Evolutionary conservation across 2,113 vertebrate species (phyloP).

Genomic region (Potamarius usumacintae): DNA sequence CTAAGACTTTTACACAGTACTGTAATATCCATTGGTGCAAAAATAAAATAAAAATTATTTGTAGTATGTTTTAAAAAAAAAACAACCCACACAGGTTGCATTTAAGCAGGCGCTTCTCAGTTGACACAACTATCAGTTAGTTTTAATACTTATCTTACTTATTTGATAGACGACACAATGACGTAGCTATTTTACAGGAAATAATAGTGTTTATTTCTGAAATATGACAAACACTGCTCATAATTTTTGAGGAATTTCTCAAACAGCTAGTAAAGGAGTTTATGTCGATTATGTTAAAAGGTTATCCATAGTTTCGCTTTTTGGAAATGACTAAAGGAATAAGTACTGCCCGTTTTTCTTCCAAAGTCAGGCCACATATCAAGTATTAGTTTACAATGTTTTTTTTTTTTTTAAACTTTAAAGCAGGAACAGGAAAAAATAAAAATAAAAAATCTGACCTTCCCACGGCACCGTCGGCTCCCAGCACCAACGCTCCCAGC

Average conservation of each 20-base stretch:
- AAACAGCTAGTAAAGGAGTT: background rate
- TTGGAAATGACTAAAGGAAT: background rate
- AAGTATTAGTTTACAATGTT: background rate
- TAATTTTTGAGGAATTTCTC: background rate
- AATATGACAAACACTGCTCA: background rate
- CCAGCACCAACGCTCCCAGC: constrained; percentile 80
- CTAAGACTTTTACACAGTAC: too few species aligned
- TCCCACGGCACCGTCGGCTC: constrained; percentile 88
- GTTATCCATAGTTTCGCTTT: background rate
- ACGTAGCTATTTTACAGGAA: background rate
- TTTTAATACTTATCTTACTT: background rate
- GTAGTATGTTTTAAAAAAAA: background rate
- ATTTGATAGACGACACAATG: background rate
- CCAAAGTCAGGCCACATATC: too few species aligned
- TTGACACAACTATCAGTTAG: too few species aligned
- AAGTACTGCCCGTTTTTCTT: background rate
- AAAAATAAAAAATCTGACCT: constrained; percentile 73
- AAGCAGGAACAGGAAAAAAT: background rate
- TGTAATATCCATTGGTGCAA: too few species aligned
- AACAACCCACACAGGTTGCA: too few species aligned
- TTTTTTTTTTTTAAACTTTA: background rate
- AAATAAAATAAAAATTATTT: too few species aligned
- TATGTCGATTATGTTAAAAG: background rate
- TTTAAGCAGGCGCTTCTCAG: too few species aligned
- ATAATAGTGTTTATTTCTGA: too few species aligned